Evolutionary conservation across 2,888 invertebrate species (phyloP), one percentile per base, ranked within the genome.

Genomic region (Acleris literana): DNA sequence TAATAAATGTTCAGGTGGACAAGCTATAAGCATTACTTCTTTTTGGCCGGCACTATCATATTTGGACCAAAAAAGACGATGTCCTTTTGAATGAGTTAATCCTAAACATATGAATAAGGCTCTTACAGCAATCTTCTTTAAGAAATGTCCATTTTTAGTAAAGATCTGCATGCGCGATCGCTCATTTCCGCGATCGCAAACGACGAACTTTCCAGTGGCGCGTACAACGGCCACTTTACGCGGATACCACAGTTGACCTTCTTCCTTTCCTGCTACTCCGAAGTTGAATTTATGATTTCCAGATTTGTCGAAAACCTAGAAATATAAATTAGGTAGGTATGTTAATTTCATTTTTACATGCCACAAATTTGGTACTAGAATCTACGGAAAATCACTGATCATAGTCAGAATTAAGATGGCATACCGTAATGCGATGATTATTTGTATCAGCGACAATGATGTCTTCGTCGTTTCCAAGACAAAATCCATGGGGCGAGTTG

Each of bases 81-180:
- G n/a, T n/a, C n/a, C n/a, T n/a, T 17, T 43, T 7, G 11, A 7
- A 16, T 3, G 11, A n/a, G 16, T 46, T 11, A 9, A n/a, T 29
- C 17, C 13, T 43, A 79, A 17, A 46, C 17, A 6, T 2, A 57
- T 25, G 7, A 11, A 2, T 22, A 46, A 4, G 1, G 4, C 22
- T 5, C 90, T 69, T 81, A 92, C 94, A 69, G 98, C 97, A 71
- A 99, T 99, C 90, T 99, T 99, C 90, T 97, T 97, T 79, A 99
- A 94, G 87, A 99, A 99, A 82, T 98, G 97, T 33, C 99, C 99
- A 83, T 96, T 98, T 82, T 97, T 97, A 51, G 97, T 98, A 84
- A 99, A 99, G 75, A 99, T 97, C 89, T 99, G 99, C 98, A 99
- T 98, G 67, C 99, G 95, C 1, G 98, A 98, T 63, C 99, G 95